Evolutionary conservation across 2,888 invertebrate species (phyloP).

Genomic region (Drosophila maculinotata): DNA sequence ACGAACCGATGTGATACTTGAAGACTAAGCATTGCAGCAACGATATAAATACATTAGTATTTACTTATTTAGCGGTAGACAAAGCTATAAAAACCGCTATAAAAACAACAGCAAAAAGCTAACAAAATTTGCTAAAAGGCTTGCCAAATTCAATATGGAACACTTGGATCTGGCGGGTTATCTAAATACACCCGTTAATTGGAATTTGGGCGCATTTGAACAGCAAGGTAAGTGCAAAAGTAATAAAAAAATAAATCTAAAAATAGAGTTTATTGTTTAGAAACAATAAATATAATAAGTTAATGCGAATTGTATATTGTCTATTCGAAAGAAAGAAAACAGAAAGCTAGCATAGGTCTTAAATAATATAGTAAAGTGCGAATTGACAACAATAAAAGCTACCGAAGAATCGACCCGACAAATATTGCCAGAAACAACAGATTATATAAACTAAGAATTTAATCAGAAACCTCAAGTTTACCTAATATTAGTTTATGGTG

Average conservation of each 20-base stretch:
- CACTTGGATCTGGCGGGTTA: slow-evolving; percentile 84
- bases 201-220: slow-evolving; percentile 83
- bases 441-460: slow-evolving; percentile 6
- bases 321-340: too few relatives aligned
- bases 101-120: slow-evolving; percentile 20
- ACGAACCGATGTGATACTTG: slow-evolving; percentile 70
- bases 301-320: too few relatives aligned
- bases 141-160: slow-evolving; percentile 77
- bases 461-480: slow-evolving; percentile 12
- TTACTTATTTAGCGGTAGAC: slow-evolving; percentile 30
- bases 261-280: not conserved
- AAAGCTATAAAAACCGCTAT: slow-evolving; percentile 2
- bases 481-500: too few relatives aligned
- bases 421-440: too few relatives aligned
- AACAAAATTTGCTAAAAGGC: slow-evolving; percentile 34
- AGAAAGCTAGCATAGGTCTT: too few relatives aligned
- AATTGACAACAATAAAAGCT: too few relatives aligned
- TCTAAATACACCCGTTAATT: slow-evolving; percentile 74
- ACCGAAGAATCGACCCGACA: too few relatives aligned
- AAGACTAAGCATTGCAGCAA: slow-evolving; percentile 60
- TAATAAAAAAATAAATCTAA: not conserved
- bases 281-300: not conserved
- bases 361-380: not conserved
- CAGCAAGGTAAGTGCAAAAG: slow-evolving; percentile 83
- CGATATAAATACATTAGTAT: slow-evolving; percentile 48